These are phyloP conservation scores for Stegodyphus mimosarum DNA, from an alignment of 1,140 invertebrate genomes.

Conservation along the genomic window DNA sequence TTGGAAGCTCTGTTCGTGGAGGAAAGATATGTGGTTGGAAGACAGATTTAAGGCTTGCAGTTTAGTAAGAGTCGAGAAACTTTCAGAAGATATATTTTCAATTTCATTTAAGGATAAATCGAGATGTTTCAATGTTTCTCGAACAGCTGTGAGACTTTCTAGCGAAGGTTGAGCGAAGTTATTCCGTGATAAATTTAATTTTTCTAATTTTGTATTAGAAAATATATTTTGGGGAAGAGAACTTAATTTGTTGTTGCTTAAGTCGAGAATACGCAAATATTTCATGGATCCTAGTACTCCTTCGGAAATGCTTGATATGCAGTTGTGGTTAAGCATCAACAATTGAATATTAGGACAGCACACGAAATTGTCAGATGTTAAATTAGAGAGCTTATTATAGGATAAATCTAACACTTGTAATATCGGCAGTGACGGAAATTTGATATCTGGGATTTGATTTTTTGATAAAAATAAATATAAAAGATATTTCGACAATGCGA, in stretches of 20 bases:
- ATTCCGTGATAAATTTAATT: slow-evolving; percentile 51
- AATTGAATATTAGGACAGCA: slow-evolving; percentile 71
- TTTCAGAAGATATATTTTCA: not conserved
- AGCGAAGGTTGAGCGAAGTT: not conserved
- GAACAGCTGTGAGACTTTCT: not conserved
- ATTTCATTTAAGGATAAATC: slow-evolving; percentile 43
- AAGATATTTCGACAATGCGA: slow-evolving; percentile 81
- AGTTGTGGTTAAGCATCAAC: slow-evolving; percentile 80
- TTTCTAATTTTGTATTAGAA: slow-evolving; percentile 36
- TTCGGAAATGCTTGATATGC: slow-evolving; percentile 76
- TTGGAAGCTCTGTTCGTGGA: slow-evolving; percentile 78
- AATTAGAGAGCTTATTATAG: slow-evolving; percentile 10
- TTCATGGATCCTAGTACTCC: slow-evolving; percentile 75
- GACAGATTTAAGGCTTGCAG: slow-evolving; percentile 49
- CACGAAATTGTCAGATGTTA: slow-evolving; percentile 72
- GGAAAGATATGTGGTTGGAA: slow-evolving; percentile 78
- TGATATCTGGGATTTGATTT: slow-evolving; percentile 14
- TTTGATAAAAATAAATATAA: slow-evolving; percentile 82
- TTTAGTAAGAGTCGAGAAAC: slow-evolving; percentile 1
- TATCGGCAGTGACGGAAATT: slow-evolving; percentile 8
- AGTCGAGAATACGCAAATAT: slow-evolving; percentile 81
- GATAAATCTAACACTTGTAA: slow-evolving; percentile 31
- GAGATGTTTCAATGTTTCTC: slow-evolving; percentile 20
- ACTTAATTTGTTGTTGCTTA: slow-evolving; percentile 81
- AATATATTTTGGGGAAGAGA: slow-evolving; percentile 73